Percentiles rank a stretch among this genome's conserved stretches.
phyloP scores from a whole-genome alignment of 1,140 invertebrate species.

The Leptinotarsa defecta region DNA sequence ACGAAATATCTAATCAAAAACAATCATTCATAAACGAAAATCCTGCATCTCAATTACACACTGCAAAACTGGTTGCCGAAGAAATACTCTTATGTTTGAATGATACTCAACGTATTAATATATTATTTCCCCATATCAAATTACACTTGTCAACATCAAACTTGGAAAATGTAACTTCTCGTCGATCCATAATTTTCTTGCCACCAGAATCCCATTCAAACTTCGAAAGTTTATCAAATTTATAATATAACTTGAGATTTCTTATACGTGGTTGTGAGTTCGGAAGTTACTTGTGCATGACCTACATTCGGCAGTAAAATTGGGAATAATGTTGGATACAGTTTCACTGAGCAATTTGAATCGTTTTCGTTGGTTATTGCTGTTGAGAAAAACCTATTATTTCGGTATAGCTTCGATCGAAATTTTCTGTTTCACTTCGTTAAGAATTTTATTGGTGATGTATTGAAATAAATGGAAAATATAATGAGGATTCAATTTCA shows the following conservation, averaged over 20 bases:
- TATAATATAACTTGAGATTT: conserved; percentile 9
- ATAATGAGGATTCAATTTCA: too few species aligned
- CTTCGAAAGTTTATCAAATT: neutral
- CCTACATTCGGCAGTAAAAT: neutral
- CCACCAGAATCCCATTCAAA: neutral
- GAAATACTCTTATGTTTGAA: neutral
- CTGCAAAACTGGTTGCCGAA: neutral
- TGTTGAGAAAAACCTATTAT: neutral
- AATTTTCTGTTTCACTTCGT: neutral
- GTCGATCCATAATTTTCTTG: neutral
- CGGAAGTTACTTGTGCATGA: conserved; percentile 5
- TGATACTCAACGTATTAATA: neutral
- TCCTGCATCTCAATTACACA: neutral
- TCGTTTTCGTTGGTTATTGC: neutral
- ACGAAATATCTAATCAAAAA: neutral
- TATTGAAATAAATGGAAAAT: neutral
- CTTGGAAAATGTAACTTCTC: neutral
- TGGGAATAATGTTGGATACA: neutral
- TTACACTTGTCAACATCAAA: neutral
- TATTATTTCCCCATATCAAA: neutral
- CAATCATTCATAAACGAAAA: neutral
- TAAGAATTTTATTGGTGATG: neutral
- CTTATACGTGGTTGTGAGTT: neutral
- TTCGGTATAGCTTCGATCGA: neutral
- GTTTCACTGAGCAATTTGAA: neutral